phyloP scores from a whole-genome alignment of 1,140 invertebrate genomes.

The Procambarus virginalis region DNA sequence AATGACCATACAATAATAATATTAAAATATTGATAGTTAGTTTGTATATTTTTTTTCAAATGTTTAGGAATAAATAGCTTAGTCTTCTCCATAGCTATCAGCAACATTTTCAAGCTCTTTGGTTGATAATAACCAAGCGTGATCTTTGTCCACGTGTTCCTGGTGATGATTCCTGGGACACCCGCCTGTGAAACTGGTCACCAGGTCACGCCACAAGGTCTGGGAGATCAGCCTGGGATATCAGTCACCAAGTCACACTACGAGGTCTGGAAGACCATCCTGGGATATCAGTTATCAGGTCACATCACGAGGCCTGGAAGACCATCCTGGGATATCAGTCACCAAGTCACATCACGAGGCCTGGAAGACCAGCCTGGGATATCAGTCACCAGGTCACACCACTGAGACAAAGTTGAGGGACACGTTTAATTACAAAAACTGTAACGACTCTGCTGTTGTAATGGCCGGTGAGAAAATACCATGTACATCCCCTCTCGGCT shows the following conservation, averaged over 20 bases:
- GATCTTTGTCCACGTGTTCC: neutral
- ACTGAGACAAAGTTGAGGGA: neutral
- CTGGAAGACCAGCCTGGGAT: too few relatives aligned
- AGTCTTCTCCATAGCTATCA: neutral
- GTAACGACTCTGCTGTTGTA: neutral
- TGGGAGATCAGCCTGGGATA: neutral
- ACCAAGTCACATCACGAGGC: too few relatives aligned
- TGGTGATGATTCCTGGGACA: too few relatives aligned
- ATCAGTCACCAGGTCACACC: too few relatives aligned
- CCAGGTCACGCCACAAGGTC: too few relatives aligned
- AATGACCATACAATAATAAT: neutral
- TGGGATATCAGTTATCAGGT: too few relatives aligned
- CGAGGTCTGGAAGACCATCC: too few relatives aligned
- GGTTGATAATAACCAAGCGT: neutral
- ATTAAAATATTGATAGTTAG: neutral
- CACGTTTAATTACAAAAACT: neutral
- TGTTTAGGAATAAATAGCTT: neutral
- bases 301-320: too few relatives aligned
- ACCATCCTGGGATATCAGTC: too few relatives aligned
- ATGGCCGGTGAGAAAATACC: neutral
- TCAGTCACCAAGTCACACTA: too few relatives aligned
- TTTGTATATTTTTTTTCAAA: conserved; percentile 4
- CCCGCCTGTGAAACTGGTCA: too few relatives aligned
- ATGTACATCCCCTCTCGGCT: neutral
- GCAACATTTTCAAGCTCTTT: neutral